A percentile compares a stretch with the other conserved stretches of the same genome.
Conservation (phyloP, 2,888 invertebrate genomes). For the Cerceris rybyensis region DNA sequence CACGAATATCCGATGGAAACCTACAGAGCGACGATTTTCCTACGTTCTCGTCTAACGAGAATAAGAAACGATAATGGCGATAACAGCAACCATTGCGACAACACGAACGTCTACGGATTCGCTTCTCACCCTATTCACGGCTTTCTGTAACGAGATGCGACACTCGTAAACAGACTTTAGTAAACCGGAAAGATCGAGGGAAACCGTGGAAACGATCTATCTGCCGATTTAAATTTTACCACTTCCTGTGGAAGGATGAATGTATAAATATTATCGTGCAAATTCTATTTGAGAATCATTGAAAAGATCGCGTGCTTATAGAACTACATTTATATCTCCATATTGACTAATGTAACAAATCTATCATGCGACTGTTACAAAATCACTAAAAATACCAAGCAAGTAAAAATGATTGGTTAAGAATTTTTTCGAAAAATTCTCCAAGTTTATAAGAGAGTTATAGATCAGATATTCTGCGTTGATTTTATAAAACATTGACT, state of each 20-base stretch:
- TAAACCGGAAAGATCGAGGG: slow-evolving; percentile 49
- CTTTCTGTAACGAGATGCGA: slow-evolving; percentile 56
- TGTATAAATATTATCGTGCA: slow-evolving; percentile 12
- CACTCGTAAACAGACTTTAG: slow-evolving; percentile 58
- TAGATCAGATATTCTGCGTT: no score
- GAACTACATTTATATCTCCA: no score
- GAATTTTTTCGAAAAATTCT: no score
- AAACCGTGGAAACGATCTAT: slow-evolving; percentile 43
- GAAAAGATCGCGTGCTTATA: no score
- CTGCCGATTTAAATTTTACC: slow-evolving; percentile 38
- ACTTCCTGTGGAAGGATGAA: slow-evolving; percentile 22
- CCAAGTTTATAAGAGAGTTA: no score
- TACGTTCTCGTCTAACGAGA: slow-evolving; percentile 3
- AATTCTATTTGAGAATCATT: no score
- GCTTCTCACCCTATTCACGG: slow-evolving; percentile 32
- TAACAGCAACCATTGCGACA: slow-evolving; percentile 20
- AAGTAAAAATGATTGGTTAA: no score
- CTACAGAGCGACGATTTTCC: not conserved
- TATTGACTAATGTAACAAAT: no score
- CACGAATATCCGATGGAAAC: not conserved
- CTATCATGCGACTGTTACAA: no score
- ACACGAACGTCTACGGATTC: slow-evolving; percentile 23
- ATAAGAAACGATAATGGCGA: slow-evolving; percentile 36
- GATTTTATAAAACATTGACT: no score
- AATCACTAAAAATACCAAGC: no score